Evolutionary conservation across 2,113 vertebrate genomes (phyloP).

Genomic region (Charina bottae): DNA sequence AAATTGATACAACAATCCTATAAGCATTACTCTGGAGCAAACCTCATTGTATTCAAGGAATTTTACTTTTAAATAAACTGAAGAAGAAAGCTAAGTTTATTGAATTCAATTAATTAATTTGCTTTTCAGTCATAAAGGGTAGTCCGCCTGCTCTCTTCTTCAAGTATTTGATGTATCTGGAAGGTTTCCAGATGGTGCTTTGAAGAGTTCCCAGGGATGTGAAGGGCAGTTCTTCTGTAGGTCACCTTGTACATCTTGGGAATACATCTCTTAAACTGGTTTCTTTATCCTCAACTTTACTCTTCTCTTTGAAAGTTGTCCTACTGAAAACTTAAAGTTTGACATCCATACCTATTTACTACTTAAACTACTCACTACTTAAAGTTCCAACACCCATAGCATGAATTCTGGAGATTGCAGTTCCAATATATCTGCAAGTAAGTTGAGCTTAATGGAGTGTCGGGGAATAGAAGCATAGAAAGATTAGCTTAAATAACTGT

Average conservation of each 20-base stretch:
- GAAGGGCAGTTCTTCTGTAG: not conserved
- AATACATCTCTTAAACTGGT: not conserved
- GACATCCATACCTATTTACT: not conserved
- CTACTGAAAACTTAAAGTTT: not conserved
- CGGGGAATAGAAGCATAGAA: not conserved
- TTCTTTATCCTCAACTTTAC: not conserved
- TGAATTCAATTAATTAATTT: not conserved
- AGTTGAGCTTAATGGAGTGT: not conserved
- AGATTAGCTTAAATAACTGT: not conserved
- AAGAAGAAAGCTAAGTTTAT: not conserved
- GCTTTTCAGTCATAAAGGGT: not conserved
- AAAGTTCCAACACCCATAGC: not conserved
- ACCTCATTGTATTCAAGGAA: not conserved
- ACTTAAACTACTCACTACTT: not conserved
- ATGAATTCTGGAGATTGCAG: not conserved
- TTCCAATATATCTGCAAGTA: not conserved
- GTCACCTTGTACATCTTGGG: not conserved
- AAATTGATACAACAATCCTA: constrained; percentile 4
- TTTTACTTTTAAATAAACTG: not conserved
- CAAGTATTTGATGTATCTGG: not conserved
- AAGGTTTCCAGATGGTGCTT: not conserved
- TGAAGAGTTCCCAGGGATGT: not conserved
- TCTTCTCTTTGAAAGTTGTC: not conserved
- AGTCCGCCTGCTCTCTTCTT: not conserved
- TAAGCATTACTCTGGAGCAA: not conserved